Percentiles rank a stretch among this genome's conserved stretches.
phyloP scores from a whole-genome alignment of 2,888 invertebrate genomes.

The Lithophane ornitopus region DNA sequence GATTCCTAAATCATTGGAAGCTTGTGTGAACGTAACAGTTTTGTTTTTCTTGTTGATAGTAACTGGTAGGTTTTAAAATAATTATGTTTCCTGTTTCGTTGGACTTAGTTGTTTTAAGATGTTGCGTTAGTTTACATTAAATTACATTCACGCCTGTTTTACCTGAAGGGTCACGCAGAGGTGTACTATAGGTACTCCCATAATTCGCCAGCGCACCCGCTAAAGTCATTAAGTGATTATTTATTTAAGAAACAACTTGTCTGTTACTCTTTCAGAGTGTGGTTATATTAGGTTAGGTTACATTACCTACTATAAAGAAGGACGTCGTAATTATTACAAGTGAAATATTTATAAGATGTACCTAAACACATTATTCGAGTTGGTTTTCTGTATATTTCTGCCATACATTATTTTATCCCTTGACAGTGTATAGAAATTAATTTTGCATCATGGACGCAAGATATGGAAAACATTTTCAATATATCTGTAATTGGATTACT shows the following conservation, averaged over 20 bases:
- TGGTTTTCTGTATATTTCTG: neutral
- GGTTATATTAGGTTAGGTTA: too few species aligned
- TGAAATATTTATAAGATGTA: neutral
- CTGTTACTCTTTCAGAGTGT: neutral
- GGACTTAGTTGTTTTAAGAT: neutral
- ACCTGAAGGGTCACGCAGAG: neutral
- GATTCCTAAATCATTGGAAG: constrained; percentile 7
- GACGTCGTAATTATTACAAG: neutral
- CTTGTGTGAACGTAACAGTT: constrained; percentile 13
- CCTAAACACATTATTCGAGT: neutral
- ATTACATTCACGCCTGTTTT: neutral
- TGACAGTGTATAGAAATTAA: neutral
- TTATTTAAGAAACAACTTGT: neutral
- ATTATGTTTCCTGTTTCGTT: neutral
- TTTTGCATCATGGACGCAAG: neutral
- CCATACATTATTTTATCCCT: neutral
- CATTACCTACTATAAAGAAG: neutral
- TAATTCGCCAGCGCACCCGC: neutral
- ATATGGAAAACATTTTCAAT: neutral
- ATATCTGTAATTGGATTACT: neutral
- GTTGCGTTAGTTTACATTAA: neutral
- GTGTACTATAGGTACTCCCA: neutral
- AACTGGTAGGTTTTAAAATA: neutral
- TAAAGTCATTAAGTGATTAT: neutral
- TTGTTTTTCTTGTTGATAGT: constrained; percentile 27